A percentile compares a stretch with the other conserved stretches of the same genome.
Evolutionary conservation across 2,888 invertebrate species (phyloP).

Genomic region (Ennomos fuscantarius): DNA sequence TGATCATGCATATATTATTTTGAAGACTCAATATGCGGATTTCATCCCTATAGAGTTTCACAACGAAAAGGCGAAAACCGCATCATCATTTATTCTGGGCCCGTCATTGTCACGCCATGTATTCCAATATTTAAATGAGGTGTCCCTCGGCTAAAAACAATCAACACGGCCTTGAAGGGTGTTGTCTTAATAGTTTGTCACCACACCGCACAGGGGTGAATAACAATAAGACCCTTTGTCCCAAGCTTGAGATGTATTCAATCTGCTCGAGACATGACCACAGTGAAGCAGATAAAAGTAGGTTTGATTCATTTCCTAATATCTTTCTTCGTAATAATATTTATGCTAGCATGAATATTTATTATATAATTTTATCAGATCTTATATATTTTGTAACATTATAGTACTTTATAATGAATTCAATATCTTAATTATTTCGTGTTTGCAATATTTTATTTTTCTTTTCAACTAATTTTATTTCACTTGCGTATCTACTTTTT

Average conservation of each 20-base stretch:
- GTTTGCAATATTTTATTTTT: too few species aligned
- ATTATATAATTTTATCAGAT: too few species aligned
- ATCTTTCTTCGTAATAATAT: too few species aligned
- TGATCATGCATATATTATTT: too few species aligned
- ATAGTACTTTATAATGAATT: too few species aligned
- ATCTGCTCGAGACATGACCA: constrained; percentile 68
- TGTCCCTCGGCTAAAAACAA: constrained; percentile 62
- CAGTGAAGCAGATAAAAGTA: constrained; percentile 11
- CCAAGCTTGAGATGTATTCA: constrained; percentile 71
- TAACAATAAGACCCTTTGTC: constrained; percentile 82
- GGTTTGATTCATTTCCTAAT: not conserved
- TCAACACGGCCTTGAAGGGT: constrained; percentile 58
- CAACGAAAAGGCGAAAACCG: constrained; percentile 1
- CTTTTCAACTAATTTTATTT: too few species aligned
- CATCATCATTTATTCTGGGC: constrained; percentile 22
- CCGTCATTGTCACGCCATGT: constrained; percentile 34
- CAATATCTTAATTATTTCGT: too few species aligned
- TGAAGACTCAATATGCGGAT: too few species aligned
- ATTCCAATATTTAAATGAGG: constrained; percentile 43
- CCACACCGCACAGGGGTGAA: constrained; percentile 72
- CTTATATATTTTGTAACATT: too few species aligned
- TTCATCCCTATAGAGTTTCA: not conserved
- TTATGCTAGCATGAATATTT: too few species aligned
- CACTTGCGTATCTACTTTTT: too few species aligned
- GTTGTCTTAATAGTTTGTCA: constrained; percentile 74